Conservation (phyloP, 2,797 vertebrate genomes). For the Schizothorax lantsangensis region DNA sequence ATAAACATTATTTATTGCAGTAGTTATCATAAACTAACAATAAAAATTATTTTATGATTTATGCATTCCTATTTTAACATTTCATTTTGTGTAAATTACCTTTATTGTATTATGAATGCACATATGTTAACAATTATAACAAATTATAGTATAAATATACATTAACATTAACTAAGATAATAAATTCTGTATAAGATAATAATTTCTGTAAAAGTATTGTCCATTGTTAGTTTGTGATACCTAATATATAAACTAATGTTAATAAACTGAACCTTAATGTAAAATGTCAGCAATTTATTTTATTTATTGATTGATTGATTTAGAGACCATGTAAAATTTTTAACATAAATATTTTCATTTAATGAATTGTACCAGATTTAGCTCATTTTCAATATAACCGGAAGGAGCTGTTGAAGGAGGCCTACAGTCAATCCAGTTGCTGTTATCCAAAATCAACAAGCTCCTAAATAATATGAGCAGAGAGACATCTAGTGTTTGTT, state of each 20-base stretch:
- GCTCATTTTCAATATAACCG: not conserved
- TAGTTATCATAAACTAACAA: not conserved
- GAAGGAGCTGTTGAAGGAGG: not conserved
- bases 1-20: not conserved
- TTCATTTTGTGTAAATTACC: not conserved
- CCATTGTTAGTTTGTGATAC: not conserved
- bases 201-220: not conserved
- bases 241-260: too few relatives aligned
- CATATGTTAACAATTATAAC: not conserved
- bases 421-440: not conserved
- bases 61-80: not conserved
- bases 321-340: not conserved
- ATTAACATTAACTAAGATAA: not conserved
- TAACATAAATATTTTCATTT: not conserved
- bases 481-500: conserved; percentile 39
- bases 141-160: not conserved
- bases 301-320: not conserved
- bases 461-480: not conserved
- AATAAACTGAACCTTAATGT: not conserved
- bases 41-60: not conserved
- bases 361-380: not conserved
- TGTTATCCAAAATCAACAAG: not conserved
- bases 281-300: not conserved
- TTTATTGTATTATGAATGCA: not conserved
- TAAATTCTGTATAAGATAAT: not conserved